Evolutionary conservation across 2,113 vertebrate genomes (phyloP).

Genomic region (Anthoscopus minutus): DNA sequence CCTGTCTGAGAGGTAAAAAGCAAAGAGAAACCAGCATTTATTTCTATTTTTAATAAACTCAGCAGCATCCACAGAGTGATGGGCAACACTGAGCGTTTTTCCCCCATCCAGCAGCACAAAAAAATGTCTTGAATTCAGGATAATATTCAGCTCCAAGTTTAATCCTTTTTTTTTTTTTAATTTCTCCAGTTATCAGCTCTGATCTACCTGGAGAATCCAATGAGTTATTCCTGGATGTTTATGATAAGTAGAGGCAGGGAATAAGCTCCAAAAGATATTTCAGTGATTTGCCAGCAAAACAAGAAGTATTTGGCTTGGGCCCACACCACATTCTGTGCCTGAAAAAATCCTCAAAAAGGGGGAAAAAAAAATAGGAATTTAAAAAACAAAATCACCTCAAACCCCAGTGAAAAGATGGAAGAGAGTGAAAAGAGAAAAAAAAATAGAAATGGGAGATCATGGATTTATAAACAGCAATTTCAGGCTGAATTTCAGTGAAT

Average conservation of each 20-base stretch:
- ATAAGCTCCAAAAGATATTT: not conserved
- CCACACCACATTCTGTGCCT: not conserved
- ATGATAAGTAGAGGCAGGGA: not conserved
- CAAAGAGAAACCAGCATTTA: not conserved
- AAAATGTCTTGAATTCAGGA: no score
- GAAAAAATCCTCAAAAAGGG: no score
- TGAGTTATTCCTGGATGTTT: not conserved
- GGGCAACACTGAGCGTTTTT: not conserved
- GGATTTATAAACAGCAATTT: not conserved
- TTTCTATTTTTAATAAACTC: not conserved
- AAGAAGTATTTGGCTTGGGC: not conserved
- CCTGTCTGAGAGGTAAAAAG: not conserved
- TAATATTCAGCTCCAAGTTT: no score
- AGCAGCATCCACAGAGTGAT: not conserved
- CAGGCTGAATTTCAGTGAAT: not conserved
- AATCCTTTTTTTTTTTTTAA: no score
- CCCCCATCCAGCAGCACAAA: not conserved
- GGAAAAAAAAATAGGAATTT: fast-evolving
- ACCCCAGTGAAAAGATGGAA: not conserved
- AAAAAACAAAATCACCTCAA: not conserved
- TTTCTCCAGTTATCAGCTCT: not conserved
- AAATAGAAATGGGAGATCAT: fast-evolving
- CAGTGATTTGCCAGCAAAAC: not conserved
- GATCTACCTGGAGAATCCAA: not conserved
- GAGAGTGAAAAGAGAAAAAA: not conserved